phyloP scores from a whole-genome alignment of 2,113 vertebrate genomes.

The Strix uralensis region DNA sequence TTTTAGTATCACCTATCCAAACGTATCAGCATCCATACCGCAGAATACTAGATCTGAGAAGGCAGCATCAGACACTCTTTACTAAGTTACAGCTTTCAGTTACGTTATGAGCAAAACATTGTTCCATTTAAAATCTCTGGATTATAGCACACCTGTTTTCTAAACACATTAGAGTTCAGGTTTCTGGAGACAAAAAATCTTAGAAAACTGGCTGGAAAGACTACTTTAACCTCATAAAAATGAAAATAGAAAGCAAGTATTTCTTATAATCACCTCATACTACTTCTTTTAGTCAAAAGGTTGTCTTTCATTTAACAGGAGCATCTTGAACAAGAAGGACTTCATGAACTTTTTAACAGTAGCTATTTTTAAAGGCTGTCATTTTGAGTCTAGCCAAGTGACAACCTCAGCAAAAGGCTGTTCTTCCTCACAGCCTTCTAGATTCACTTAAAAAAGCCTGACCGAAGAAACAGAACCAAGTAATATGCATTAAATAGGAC shows the following conservation, averaged over 20 bases:
- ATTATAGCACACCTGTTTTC: background rate
- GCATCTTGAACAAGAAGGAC: background rate
- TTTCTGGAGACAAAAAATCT: background rate
- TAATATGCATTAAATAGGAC: slow-evolving; percentile 16
- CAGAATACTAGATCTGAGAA: background rate
- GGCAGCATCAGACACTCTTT: slow-evolving; percentile 8
- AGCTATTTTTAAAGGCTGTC: slow-evolving; percentile 18
- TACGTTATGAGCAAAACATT: background rate
- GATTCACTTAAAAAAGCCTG: background rate
- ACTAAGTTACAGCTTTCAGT: background rate
- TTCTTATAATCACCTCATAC: background rate
- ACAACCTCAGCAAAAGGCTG: slow-evolving; percentile 1
- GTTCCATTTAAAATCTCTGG: background rate
- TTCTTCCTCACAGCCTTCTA: background rate
- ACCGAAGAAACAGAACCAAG: background rate
- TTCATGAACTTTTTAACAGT: slow-evolving; percentile 3
- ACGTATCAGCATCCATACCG: background rate
- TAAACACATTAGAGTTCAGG: background rate
- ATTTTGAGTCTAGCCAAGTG: background rate
- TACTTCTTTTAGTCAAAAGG: background rate
- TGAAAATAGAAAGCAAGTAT: background rate
- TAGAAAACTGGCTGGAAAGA: background rate
- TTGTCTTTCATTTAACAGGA: background rate
- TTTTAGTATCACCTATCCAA: slow-evolving; percentile 26
- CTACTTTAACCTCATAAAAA: background rate